These are phyloP conservation scores for Nycteola revayana DNA, from an alignment of 2,888 invertebrate genomes.

Conservation along the genomic window DNA sequence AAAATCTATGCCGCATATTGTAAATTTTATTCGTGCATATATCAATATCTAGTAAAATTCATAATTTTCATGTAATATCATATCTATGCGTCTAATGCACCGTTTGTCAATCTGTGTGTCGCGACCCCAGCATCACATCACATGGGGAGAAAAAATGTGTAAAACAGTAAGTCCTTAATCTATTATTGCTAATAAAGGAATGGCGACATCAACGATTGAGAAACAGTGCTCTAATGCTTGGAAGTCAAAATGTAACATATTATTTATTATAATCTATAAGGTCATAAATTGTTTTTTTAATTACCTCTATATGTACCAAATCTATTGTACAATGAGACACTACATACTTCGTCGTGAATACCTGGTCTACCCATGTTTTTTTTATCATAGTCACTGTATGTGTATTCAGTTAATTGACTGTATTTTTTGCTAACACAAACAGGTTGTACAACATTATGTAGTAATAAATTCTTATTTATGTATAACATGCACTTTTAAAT, in stretches of 20 bases:
- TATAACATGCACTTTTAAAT: no score
- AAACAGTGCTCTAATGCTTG: no score
- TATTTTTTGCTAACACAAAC: not conserved
- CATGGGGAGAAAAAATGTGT: no score
- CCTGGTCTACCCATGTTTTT: slow-evolving; percentile 12
- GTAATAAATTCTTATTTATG: no score
- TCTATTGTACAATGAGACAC: slow-evolving; percentile 32
- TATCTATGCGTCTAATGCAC: slow-evolving; percentile 19
- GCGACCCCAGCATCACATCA: no score
- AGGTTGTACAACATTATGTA: no score
- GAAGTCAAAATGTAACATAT: no score
- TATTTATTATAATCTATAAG: no score
- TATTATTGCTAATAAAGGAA: no score
- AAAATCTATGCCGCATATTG: slow-evolving; percentile 16
- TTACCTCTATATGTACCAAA: slow-evolving; percentile 6
- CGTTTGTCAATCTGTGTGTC: slow-evolving; percentile 16
- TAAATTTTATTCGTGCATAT: slow-evolving; percentile 5
- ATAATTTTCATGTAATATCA: slow-evolving; percentile 9
- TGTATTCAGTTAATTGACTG: slow-evolving; percentile 14
- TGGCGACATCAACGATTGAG: no score
- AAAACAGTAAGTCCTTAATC: no score
- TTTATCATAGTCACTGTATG: not conserved
- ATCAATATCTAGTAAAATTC: slow-evolving; percentile 13
- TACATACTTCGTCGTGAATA: slow-evolving; percentile 20
- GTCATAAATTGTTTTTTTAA: no score